A percentile compares a stretch with the other conserved stretches of the same genome.
Evolutionary conservation across 2,113 vertebrate genomes (phyloP).

Genomic region (Triplophysa tibetana): DNA sequence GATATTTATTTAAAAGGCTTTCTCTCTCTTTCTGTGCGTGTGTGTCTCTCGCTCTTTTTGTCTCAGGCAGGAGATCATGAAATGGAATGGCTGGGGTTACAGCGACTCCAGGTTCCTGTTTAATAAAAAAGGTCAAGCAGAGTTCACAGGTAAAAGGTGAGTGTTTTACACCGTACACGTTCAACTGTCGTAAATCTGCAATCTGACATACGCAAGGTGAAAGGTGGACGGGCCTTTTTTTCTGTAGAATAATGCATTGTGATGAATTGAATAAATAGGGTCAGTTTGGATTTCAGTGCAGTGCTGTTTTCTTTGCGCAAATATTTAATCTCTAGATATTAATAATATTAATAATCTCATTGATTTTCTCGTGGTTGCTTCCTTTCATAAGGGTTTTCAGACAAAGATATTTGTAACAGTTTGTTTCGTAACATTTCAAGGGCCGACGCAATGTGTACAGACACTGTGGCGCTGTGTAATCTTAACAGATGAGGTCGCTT

Average conservation of each 20-base stretch:
- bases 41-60: neutral
- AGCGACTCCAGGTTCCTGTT: constrained; percentile 92
- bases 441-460: neutral
- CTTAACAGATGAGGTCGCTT: neutral
- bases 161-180: neutral
- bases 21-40: neutral
- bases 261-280: too few species aligned
- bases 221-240: too few species aligned
- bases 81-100: constrained; percentile 99
- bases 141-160: constrained; percentile 97
- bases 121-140: constrained; percentile 96
- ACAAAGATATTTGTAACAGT: neutral
- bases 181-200: too few species aligned
- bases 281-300: too few species aligned
- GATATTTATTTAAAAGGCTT: neutral
- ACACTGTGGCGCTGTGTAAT: neutral
- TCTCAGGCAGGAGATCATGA: constrained; percentile 93
- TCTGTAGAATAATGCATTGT: too few species aligned
- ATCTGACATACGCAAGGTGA: too few species aligned
- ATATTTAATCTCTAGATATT: too few species aligned
- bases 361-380: too few species aligned
- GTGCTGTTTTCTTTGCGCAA: too few species aligned
- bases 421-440: neutral
- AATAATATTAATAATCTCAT: too few species aligned
- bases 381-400: neutral